Evolutionary conservation across 2,113 vertebrate species (phyloP), one percentile per base, ranked within the genome.

Genomic region (Trichechus manatus): DNA sequence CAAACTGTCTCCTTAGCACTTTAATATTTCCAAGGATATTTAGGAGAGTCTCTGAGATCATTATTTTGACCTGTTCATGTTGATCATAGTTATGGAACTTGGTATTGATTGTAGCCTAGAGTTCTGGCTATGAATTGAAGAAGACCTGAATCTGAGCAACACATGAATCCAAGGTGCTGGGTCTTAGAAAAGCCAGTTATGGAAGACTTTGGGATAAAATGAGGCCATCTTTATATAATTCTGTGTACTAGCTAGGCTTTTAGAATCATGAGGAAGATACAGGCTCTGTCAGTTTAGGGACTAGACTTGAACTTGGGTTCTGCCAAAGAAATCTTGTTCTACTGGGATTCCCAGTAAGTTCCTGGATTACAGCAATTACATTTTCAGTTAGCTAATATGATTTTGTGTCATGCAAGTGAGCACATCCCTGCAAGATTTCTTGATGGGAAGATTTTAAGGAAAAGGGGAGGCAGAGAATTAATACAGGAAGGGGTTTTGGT

Each of bases 291-390:
- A 81, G 0, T 63, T 95, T 80, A 89, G 75, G 25, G 20, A 93
- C 64, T 9, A 56, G 29, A 83, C 1, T 89, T 93, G 33, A 27
- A 17, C 17, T 86, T 93, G 9, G 10, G 17, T 89, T 93, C 47
- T 93, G 13, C 33, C 78, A 56, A 90, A 39, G 20, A 93, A 91
- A 75, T 50, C 5, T 66, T 17, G 36, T 89, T 87, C 39, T 20
- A 19, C 17, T 96, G n/a, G 15, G 9, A 94, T 90, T 95, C 90
- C 36, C 25, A 85, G 27, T 80, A 96, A 80, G 4, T 81, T 93
- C 6, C 70, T 92, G 31, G 22, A 47, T 66, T 87, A 50, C 20
- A 87, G 25, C 42, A 97, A 92, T 47, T 84, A 80, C 53, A 64
- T 56, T 86, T 93, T 93, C 19, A 95, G 3, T 81, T 80, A 72